Conservation (phyloP, 2,797 vertebrate genomes). For the Crypturellus tataupa region DNA sequence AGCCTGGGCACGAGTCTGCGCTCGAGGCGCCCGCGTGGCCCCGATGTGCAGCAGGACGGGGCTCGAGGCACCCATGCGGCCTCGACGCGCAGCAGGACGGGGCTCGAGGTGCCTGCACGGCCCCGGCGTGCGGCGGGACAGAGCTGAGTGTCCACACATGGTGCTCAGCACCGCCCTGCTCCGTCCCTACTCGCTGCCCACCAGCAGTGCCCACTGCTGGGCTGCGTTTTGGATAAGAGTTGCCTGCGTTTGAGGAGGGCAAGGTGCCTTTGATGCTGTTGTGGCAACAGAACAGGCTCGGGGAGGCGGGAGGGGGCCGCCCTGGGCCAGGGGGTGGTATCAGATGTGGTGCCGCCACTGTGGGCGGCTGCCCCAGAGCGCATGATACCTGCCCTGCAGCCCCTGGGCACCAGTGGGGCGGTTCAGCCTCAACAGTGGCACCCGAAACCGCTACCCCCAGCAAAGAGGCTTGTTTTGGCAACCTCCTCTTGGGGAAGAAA, state of each 20-base stretch:
- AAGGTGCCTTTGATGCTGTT: conserved; percentile 65
- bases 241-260: background rate
- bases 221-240: background rate
- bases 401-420: accelerated
- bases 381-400: background rate
- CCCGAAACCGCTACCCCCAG: background rate
- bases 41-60: too few relatives aligned
- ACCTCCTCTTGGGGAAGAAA: background rate
- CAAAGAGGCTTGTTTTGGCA: background rate
- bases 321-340: background rate
- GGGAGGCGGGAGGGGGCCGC: conserved; percentile 37
- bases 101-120: too few relatives aligned
- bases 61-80: too few relatives aligned
- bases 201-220: background rate
- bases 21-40: too few relatives aligned
- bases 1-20: background rate
- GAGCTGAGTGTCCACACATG: background rate
- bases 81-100: too few relatives aligned
- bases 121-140: background rate
- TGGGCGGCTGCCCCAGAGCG: background rate
- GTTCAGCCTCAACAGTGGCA: background rate
- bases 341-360: background rate
- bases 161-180: background rate
- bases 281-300: conserved; percentile 34
- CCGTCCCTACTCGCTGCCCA: background rate